A percentile compares a stretch with the other conserved stretches of the same genome.
These are phyloP conservation scores for Ammodramus savannarum DNA, from an alignment of 2,113 vertebrate species.

Conservation along the genomic window DNA sequence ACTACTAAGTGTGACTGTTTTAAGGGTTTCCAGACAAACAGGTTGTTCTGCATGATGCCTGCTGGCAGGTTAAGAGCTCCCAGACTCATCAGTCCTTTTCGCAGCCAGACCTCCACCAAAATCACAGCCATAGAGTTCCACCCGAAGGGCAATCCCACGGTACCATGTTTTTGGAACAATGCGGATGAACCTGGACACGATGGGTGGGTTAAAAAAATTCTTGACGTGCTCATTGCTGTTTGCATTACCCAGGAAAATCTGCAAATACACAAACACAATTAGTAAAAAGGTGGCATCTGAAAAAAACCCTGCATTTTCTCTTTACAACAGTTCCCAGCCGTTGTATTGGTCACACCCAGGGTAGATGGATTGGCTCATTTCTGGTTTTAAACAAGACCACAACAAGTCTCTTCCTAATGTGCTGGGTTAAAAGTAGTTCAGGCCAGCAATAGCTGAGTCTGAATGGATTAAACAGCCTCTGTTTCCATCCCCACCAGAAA, in stretches of 20 bases:
- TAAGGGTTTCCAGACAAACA: not conserved
- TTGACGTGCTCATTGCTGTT: slow-evolving; percentile 76
- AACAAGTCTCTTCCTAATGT: not conserved
- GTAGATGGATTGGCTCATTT: not conserved
- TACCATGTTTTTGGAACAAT: slow-evolving; percentile 86
- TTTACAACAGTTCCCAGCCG: not conserved
- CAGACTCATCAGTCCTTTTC: not conserved
- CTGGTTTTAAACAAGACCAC: not conserved
- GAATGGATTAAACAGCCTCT: not conserved
- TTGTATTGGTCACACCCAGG: not conserved
- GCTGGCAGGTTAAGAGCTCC: not conserved
- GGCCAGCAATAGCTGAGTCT: not conserved
- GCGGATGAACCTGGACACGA: slow-evolving; percentile 87
- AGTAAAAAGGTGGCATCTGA: not conserved
- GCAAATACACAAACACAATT: slow-evolving; percentile 46
- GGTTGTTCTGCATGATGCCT: not conserved
- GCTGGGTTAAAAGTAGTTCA: not conserved
- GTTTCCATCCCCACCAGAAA: not conserved
- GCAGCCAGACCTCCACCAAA: slow-evolving; percentile 46
- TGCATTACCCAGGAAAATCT: slow-evolving; percentile 86
- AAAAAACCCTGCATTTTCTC: not conserved
- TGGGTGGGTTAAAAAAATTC: slow-evolving; percentile 89
- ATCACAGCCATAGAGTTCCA: slow-evolving; percentile 92
- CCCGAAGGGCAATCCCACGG: slow-evolving; percentile 83
- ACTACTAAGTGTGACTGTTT: not conserved